Percentiles rank a stretch among this genome's conserved stretches.
Evolutionary conservation across 2,113 vertebrate species (phyloP).

Genomic region (Cebus imitator): DNA sequence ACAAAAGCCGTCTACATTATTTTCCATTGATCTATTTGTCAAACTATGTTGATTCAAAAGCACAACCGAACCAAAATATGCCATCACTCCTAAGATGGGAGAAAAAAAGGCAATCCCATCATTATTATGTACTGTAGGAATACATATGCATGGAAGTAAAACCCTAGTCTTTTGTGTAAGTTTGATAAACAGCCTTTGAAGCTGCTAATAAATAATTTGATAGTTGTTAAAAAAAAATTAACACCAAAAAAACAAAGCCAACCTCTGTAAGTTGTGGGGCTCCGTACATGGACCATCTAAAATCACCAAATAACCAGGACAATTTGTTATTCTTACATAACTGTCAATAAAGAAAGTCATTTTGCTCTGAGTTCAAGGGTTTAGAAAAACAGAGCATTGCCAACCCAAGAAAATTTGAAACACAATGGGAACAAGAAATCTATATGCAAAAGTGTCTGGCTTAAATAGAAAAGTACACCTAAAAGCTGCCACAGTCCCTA

Average conservation of each 20-base stretch:
- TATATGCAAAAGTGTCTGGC: neutral
- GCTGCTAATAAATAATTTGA: conserved; percentile 31
- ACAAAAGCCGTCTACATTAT: neutral
- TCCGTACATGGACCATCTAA: neutral
- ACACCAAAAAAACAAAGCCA: conserved; percentile 1
- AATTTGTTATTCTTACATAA: neutral
- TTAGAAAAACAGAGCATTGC: neutral
- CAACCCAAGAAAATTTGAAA: neutral
- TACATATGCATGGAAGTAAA: neutral
- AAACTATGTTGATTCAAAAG: neutral
- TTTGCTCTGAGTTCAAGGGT: conserved; percentile 24
- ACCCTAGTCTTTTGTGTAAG: neutral
- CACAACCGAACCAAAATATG: neutral
- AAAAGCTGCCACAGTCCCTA: neutral
- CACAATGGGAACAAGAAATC: neutral
- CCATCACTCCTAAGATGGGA: neutral
- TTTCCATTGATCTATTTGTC: conserved; percentile 9
- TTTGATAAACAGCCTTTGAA: neutral
- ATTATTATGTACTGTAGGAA: neutral
- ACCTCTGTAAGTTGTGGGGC: neutral
- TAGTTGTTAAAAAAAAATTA: neutral
- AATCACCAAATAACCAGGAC: neutral
- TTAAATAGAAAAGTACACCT: neutral
- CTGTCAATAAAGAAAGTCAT: conserved; percentile 10
- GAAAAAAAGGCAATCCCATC: neutral